A percentile compares a stretch with the other conserved stretches of the same genome.
Conservation (phyloP, 2,113 vertebrate species). For the Lamprotornis superbus region DNA sequence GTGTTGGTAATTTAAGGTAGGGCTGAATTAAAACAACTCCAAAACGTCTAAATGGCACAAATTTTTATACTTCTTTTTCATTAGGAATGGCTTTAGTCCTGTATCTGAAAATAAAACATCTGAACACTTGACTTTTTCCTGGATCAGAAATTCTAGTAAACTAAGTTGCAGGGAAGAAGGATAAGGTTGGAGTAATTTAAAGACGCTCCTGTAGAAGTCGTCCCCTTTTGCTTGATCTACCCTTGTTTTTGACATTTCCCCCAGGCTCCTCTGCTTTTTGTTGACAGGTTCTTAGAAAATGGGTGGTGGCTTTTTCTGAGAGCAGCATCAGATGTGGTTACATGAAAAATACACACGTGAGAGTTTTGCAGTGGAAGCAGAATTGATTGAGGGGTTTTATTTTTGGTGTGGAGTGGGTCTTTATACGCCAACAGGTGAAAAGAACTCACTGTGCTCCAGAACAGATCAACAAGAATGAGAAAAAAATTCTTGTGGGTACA, state of each 20-base stretch:
- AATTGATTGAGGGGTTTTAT: background rate
- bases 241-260: constrained; percentile 62
- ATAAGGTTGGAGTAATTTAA: background rate
- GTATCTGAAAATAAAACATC: background rate
- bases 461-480: background rate
- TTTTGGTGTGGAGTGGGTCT: background rate
- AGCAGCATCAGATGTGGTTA: constrained; percentile 13
- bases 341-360: background rate
- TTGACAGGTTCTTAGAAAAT: constrained; percentile 52
- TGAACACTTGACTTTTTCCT: background rate
- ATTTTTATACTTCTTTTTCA: background rate
- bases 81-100: background rate
- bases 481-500: background rate
- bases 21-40: background rate
- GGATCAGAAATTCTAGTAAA: background rate
- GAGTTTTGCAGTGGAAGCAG: background rate
- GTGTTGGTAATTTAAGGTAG: background rate
- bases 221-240: background rate
- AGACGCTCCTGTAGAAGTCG: background rate
- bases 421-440: background rate
- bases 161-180: background rate
- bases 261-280: background rate
- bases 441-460: background rate
- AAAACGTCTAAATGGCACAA: background rate
- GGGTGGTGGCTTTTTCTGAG: constrained; percentile 46